phyloP scores from a whole-genome alignment of 2,113 vertebrate species.

The Camelus bactrianus region DNA sequence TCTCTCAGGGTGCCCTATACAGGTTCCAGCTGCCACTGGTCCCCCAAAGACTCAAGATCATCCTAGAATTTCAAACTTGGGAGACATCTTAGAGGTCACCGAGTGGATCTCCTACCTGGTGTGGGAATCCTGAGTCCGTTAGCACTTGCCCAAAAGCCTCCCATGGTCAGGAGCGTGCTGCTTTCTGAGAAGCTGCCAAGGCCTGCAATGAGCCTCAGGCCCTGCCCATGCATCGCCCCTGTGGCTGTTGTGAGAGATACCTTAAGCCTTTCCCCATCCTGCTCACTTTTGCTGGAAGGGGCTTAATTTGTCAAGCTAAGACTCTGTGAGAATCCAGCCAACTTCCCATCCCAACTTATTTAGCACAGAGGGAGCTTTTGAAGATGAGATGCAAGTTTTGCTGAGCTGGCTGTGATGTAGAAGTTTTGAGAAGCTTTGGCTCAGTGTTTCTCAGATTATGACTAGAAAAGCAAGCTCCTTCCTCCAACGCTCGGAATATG shows the following conservation, averaged over 20 bases:
- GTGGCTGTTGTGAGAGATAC: background rate
- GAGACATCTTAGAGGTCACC: background rate
- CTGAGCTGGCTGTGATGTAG: background rate
- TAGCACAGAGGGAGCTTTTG: constrained; percentile 39
- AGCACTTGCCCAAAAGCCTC: background rate
- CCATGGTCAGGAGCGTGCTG: background rate
- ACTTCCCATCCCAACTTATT: background rate
- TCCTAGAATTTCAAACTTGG: background rate
- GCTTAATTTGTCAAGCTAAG: background rate
- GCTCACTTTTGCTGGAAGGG: background rate
- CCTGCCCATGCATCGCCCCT: no score
- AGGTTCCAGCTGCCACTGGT: background rate
- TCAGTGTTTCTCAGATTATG: background rate
- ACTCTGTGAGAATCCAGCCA: background rate
- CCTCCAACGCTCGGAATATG: background rate
- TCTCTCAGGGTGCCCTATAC: background rate
- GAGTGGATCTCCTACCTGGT: background rate
- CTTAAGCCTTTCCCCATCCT: background rate
- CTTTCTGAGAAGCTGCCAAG: background rate
- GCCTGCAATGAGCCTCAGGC: background rate
- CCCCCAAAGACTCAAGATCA: background rate
- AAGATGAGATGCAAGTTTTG: background rate
- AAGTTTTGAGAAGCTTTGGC: constrained; percentile 29
- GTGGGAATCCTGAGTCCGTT: background rate
- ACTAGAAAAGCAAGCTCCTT: background rate